These are phyloP conservation scores for Mungos mungo DNA, from an alignment of 2,113 vertebrate species.

Conservation along the genomic window DNA sequence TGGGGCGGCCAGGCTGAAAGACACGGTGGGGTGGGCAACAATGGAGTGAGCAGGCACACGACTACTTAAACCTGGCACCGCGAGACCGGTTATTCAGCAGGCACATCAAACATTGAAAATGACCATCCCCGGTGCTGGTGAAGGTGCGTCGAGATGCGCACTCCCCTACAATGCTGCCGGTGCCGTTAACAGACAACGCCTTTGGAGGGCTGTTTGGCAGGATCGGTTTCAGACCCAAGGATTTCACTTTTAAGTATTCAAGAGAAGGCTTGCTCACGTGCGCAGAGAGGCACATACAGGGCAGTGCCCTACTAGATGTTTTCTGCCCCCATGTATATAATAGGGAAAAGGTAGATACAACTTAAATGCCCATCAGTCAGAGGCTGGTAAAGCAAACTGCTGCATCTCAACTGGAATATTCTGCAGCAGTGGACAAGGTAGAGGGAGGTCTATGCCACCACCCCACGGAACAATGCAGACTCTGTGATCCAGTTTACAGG, in stretches of 20 bases:
- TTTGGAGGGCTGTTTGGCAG: neutral
- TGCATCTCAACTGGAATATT: neutral
- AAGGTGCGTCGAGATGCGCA: neutral
- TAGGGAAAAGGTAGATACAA: neutral
- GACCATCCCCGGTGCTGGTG: neutral
- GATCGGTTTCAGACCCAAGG: neutral
- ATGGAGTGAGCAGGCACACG: neutral
- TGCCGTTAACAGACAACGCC: rapidly evolving
- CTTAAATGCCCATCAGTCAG: neutral
- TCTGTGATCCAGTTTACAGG: neutral
- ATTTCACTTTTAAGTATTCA: neutral
- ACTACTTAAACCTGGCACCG: neutral
- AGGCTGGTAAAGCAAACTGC: neutral
- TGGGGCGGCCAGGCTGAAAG: constrained; percentile 87
- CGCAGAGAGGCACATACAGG: neutral
- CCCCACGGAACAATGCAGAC: neutral
- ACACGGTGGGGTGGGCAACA: constrained; percentile 50
- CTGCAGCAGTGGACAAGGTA: neutral
- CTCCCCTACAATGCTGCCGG: rapidly evolving
- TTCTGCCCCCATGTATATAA: neutral
- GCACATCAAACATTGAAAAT: neutral
- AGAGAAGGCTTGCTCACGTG: neutral
- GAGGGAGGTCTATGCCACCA: neutral
- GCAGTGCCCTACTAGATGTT: too few relatives aligned
- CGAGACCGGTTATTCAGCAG: neutral